Conservation (phyloP, 2,113 vertebrate species). For the Pterocles burchelli region DNA sequence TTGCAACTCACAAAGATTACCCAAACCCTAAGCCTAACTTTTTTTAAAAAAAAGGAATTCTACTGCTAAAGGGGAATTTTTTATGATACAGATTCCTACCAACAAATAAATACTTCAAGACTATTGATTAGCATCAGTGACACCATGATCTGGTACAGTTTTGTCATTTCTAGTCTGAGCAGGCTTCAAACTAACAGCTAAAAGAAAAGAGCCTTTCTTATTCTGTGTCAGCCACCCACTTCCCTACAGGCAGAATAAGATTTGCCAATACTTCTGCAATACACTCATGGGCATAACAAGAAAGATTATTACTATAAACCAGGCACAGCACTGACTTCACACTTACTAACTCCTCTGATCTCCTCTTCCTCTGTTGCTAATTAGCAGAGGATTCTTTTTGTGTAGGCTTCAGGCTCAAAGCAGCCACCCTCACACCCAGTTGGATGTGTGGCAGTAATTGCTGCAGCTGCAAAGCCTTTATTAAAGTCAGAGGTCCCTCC, state of each 20-base stretch:
- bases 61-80: neutral
- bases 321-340: neutral
- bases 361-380: neutral
- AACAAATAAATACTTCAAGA: slow-evolving; percentile 2
- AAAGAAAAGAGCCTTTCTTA: neutral
- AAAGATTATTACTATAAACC: neutral
- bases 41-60: neutral
- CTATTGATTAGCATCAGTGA: neutral
- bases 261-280: neutral
- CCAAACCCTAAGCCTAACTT: neutral
- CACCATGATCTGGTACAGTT: neutral
- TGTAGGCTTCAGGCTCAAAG: neutral
- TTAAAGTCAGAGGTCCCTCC: neutral
- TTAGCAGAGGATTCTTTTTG: neutral
- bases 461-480: neutral
- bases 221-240: neutral
- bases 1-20: neutral
- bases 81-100: neutral
- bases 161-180: neutral
- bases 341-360: neutral
- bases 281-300: neutral
- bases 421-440: neutral
- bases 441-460: neutral
- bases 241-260: neutral
- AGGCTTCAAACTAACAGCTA: neutral